These are phyloP conservation scores for Augochlorella aurata DNA, from an alignment of 2,888 invertebrate species.

Conservation along the genomic window DNA sequence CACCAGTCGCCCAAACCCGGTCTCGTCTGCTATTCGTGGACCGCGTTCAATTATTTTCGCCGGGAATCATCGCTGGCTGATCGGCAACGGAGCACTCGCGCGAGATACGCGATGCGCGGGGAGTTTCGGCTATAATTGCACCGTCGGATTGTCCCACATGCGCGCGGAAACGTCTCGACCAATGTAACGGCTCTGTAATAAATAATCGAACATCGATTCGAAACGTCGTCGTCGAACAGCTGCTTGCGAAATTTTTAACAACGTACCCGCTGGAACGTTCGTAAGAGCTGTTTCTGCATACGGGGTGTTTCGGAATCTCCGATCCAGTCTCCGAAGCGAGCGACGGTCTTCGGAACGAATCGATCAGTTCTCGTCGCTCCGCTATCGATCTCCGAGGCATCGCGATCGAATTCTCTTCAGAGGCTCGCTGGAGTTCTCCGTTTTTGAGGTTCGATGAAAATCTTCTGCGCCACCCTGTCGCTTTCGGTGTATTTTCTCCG, in stretches of 20 bases:
- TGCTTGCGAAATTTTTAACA: too few relatives aligned
- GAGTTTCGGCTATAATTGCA: neutral
- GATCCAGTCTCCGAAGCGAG: neutral
- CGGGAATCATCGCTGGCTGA: slow-evolving; percentile 36
- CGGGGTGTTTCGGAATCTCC: too few relatives aligned
- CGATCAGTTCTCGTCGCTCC: neutral
- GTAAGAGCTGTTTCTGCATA: too few relatives aligned
- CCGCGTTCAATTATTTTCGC: slow-evolving; percentile 40
- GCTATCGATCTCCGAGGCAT: neutral
- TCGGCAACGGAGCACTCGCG: slow-evolving; percentile 29
- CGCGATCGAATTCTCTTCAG: neutral
- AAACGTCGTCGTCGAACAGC: too few relatives aligned
- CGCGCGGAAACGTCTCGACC: neutral
- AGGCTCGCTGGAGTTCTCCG: neutral
- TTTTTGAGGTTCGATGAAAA: neutral
- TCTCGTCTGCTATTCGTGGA: slow-evolving; percentile 39
- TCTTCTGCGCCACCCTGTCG: neutral
- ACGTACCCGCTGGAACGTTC: too few relatives aligned
- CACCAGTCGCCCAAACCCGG: slow-evolving; percentile 26
- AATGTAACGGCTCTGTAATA: too few relatives aligned
- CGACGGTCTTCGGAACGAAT: neutral
- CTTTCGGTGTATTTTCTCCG: neutral
- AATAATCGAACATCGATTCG: too few relatives aligned
- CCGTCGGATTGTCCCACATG: neutral
- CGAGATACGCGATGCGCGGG: neutral